These are phyloP conservation scores for Plectrocnemia conspersa DNA, from an alignment of 1,140 invertebrate species.

Conservation along the genomic window DNA sequence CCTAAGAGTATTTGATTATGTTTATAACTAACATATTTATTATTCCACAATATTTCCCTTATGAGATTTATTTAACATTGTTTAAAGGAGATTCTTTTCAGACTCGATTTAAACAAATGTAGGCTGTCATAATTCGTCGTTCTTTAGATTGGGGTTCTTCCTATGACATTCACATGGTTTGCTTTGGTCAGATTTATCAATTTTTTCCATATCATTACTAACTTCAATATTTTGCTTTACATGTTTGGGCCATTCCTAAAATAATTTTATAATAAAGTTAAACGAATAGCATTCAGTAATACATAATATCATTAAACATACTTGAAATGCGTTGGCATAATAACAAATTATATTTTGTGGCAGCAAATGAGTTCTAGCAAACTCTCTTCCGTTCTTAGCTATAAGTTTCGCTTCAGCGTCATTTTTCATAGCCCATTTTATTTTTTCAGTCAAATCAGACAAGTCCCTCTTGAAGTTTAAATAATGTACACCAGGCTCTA, in stretches of 20 bases:
- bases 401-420: conserved; percentile 71
- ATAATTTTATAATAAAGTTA: no score
- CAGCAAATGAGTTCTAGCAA: conserved; percentile 73
- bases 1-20: no score
- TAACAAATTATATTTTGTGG: conserved; percentile 89
- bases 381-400: conserved; percentile 64
- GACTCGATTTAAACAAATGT: no score
- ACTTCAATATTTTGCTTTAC: conserved; percentile 58
- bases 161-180: no score
- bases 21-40: no score
- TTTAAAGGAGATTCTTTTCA: no score
- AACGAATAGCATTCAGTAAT: no score
- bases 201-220: conserved; percentile 68
- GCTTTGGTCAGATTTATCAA: conserved; percentile 56
- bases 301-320: conserved; percentile 43
- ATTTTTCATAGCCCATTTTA: conserved; percentile 76
- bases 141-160: no score
- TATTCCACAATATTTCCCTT: no score
- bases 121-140: no score
- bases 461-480: conserved; percentile 77
- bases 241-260: conserved; percentile 67
- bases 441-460: conserved; percentile 72
- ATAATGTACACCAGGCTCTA: conserved; percentile 77
- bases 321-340: conserved; percentile 72
- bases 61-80: no score